A percentile compares a stretch with the other conserved stretches of the same genome.
Evolutionary conservation across 2,113 vertebrate species (phyloP).

Genomic region (Alexandromys fortis): DNA sequence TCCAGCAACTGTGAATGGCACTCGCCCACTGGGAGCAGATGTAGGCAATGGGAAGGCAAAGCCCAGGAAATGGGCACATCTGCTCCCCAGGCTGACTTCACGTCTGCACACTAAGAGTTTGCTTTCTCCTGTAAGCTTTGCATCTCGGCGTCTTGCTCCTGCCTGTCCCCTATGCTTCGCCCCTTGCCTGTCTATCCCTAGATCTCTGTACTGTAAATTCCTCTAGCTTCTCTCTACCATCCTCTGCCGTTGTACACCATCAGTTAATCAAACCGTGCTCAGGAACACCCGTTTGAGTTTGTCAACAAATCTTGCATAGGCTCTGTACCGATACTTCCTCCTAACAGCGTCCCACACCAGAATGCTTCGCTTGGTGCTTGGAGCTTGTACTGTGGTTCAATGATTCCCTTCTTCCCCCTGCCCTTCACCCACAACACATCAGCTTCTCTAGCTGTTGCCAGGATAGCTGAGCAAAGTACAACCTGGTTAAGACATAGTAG

Average conservation of each 20-base stretch:
- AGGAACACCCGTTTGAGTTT: not conserved
- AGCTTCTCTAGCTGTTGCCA: not conserved
- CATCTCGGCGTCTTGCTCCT: not conserved
- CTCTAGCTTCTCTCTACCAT: not conserved
- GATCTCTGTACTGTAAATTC: not conserved
- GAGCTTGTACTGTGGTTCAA: not conserved
- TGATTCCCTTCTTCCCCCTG: not conserved
- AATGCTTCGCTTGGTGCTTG: not conserved
- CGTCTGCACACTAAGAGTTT: not conserved
- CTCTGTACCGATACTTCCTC: not conserved
- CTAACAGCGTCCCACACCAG: not conserved
- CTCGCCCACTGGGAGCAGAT: not conserved
- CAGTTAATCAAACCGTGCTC: not conserved
- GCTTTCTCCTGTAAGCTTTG: not conserved
- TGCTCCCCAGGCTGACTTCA: not conserved
- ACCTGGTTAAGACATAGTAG: not conserved
- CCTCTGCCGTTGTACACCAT: not conserved
- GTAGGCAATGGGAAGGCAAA: not conserved
- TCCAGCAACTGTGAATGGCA: not conserved
- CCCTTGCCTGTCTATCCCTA: not conserved
- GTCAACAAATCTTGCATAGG: not conserved
- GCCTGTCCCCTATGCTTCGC: not conserved
- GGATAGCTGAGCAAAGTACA: not conserved
- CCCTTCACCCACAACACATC: not conserved
- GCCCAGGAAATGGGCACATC: not conserved